A percentile compares a stretch with the other conserved stretches of the same genome.
phyloP scores from a whole-genome alignment of 1,140 invertebrate genomes.

The Piezodorus guildinii region DNA sequence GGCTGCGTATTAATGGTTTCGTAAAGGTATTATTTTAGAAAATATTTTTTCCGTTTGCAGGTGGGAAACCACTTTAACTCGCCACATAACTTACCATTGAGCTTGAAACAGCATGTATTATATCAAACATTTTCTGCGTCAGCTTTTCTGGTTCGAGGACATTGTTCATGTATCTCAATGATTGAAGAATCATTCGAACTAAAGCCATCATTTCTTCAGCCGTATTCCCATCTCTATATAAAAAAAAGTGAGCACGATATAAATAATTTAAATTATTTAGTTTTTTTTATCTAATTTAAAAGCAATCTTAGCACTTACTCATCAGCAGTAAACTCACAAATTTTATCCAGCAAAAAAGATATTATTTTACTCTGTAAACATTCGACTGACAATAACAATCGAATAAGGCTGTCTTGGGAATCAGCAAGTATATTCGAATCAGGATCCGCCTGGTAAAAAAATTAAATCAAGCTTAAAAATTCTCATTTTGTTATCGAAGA shows the following conservation, averaged over 20 bases:
- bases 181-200: slow-evolving; percentile 15
- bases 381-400: slow-evolving; percentile 18
- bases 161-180: slow-evolving; percentile 19
- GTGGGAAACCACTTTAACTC: no score
- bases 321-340: slow-evolving; percentile 10
- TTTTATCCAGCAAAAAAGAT: slow-evolving; percentile 15
- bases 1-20: no score
- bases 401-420: slow-evolving; percentile 17
- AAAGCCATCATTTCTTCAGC: slow-evolving; percentile 13
- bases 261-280: no score
- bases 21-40: no score
- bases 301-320: slow-evolving; percentile 6
- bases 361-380: slow-evolving; percentile 10
- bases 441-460: slow-evolving; percentile 5
- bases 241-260: no score
- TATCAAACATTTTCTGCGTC: slow-evolving; percentile 14
- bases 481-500: not conserved
- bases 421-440: slow-evolving; percentile 8
- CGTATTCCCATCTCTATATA: not conserved
- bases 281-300: not conserved
- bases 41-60: no score
- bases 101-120: slow-evolving; percentile 15
- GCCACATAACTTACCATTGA: slow-evolving; percentile 11
- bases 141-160: slow-evolving; percentile 5
- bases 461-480: not conserved